Evolutionary conservation across 2,113 vertebrate species (phyloP).

Genomic region (Pelodiscus sinensis): DNA sequence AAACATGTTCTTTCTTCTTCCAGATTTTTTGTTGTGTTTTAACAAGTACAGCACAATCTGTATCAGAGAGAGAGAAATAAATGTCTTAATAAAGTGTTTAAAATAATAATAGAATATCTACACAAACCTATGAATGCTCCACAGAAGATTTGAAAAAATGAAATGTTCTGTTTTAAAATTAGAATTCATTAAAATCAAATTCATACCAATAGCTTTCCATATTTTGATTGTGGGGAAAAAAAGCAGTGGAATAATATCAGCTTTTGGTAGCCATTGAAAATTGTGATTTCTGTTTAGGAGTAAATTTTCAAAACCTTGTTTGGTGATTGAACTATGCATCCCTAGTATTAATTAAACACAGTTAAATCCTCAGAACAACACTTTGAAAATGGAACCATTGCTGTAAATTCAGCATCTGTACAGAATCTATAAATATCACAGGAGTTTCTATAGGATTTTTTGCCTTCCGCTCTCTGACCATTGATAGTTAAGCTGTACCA

Average conservation of each 20-base stretch:
- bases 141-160: background rate
- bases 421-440: background rate
- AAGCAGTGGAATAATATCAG: background rate
- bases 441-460: background rate
- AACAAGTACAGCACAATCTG: background rate
- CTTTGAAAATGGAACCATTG: constrained; percentile 1
- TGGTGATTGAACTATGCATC: background rate
- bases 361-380: background rate
- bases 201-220: background rate
- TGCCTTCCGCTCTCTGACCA: background rate
- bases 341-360: constrained; percentile 27
- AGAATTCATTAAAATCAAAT: background rate
- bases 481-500: rapidly evolving
- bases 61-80: constrained; percentile 23
- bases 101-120: background rate
- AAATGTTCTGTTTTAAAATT: background rate
- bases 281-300: constrained; percentile 12
- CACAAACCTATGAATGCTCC: background rate
- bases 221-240: constrained; percentile 14
- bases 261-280: constrained; percentile 21
- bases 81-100: background rate
- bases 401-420: background rate
- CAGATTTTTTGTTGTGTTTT: background rate
- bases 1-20: background rate
- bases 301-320: constrained; percentile 24